phyloP scores from a whole-genome alignment of 1,140 invertebrate genomes.

The Trichomalopsis sarcophagae region DNA sequence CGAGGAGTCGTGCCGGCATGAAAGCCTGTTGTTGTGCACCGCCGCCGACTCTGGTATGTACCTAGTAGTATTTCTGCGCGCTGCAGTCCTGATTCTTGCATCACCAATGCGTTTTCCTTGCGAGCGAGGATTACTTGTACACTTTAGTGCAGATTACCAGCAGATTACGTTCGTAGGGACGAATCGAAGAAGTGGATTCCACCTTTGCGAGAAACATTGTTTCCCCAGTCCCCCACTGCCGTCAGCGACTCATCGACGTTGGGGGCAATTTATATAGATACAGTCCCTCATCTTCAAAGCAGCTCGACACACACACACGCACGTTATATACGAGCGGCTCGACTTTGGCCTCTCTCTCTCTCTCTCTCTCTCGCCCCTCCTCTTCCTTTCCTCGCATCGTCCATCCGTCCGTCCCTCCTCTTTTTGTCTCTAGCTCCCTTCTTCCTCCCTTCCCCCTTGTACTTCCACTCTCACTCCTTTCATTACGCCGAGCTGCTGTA shows the following conservation, averaged over 20 bases:
- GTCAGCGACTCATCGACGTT: too few relatives aligned
- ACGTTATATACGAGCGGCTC: not conserved
- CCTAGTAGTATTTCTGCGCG: not conserved
- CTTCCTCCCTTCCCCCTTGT: not conserved
- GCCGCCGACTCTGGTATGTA: not conserved
- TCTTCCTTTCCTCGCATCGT: not conserved
- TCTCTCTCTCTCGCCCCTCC: conserved; percentile 10
- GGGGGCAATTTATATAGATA: too few relatives aligned
- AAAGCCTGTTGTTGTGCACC: not conserved
- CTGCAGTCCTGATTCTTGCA: not conserved
- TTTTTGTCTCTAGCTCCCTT: conserved; percentile 25
- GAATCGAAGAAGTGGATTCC: too few relatives aligned
- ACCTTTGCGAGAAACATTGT: too few relatives aligned
- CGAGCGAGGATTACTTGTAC: not conserved
- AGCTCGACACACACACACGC: not conserved
- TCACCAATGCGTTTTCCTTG: not conserved
- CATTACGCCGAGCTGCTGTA: conserved; percentile 21
- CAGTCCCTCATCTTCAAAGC: too few relatives aligned
- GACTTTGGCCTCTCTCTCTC: conserved; percentile 30
- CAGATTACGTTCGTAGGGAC: not conserved
- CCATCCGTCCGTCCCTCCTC: not conserved
- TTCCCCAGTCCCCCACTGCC: too few relatives aligned
- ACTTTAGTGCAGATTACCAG: not conserved
- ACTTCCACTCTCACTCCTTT: conserved; percentile 16
- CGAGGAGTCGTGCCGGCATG: not conserved